Conservation (phyloP, 2,797 vertebrate species). For the Smutsia gigantea region DNA sequence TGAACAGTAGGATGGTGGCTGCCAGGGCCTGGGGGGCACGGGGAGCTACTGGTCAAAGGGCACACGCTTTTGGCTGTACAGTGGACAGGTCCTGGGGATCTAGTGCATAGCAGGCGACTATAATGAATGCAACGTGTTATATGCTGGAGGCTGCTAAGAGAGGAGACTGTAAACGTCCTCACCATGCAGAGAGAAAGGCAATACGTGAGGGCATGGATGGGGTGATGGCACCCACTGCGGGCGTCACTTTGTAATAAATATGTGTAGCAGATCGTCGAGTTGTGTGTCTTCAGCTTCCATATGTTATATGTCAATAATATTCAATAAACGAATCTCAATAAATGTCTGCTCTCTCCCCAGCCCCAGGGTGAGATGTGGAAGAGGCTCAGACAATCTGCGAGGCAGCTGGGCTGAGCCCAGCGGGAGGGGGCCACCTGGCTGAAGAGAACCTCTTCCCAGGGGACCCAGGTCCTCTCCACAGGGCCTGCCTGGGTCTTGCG, state of each 20-base stretch:
- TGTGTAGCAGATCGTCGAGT: neutral
- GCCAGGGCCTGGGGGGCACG: neutral
- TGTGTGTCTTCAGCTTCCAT: neutral
- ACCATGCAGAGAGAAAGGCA: neutral
- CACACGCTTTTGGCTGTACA: neutral
- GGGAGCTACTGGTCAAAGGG: neutral
- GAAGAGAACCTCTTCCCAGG: neutral
- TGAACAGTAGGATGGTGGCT: neutral
- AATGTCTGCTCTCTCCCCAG: neutral
- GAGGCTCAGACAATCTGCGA: neutral
- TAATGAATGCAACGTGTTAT: too few species aligned
- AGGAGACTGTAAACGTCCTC: neutral
- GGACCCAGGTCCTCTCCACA: neutral
- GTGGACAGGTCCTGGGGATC: neutral
- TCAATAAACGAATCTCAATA: neutral
- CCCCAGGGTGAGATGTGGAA: neutral
- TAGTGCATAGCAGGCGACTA: accelerated
- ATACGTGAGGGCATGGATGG: neutral
- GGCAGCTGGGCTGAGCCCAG: neutral
- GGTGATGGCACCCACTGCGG: neutral
- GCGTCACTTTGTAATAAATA: neutral
- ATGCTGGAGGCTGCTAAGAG: neutral
- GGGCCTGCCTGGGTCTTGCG: neutral
- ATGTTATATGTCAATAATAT: neutral
- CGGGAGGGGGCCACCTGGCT: neutral